Base-by-base conservation (phyloP, 2,113 vertebrate species). In the Catagonus wagneri region DNA sequence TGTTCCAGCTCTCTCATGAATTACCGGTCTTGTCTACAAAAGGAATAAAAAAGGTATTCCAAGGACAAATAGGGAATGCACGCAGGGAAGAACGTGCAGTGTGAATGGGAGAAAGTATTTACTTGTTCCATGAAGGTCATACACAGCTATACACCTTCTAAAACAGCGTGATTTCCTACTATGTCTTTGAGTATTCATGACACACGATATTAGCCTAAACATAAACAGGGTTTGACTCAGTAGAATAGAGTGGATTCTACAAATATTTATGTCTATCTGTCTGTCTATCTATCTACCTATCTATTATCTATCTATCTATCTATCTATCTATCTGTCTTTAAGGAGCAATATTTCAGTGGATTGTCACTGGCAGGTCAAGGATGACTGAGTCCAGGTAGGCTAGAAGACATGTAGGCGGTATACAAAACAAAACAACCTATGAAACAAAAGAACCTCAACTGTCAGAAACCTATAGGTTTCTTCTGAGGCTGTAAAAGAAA, bases 1-100 rank as follows among this genome's bases (percentile, higher is more conserved):
- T 89, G 50, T 92, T 72, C 56, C 89, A 95, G 27, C 56, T 87
- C 80, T 90, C 85, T 84, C 87, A 83, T 94, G 94, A 97, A 97
- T 96, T 96, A 97, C 93, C 83, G 65, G 83, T 23, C 89, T 56
- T 94, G 94, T 94, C 96, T 95, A 69, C 19, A 32, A 68, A 96
- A 93, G 95, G 92, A 87, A 86, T 87, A 94, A 89, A 74, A 95
- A 95, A 84, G 65, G 84, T 93, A 61, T 95, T 95, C 76, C 95
- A 98, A 97, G 97, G 97, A 97, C 94, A 96, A 93, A 94, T 79
- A 87, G 23, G 69, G 80, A 61, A 93, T 63, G 39, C 93, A 90
- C 12, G 1, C n/a, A 52, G 65, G 22, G 54, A 89, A 89, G 72
- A 90, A 80, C 6, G 5, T 79, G 17, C 36, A 27, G 6, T 29